Percentiles rank a stretch among this genome's conserved stretches.
These are phyloP conservation scores for Pseudorhombus dupliciocellatus DNA, from an alignment of 2,113 vertebrate species.

Conservation along the genomic window DNA sequence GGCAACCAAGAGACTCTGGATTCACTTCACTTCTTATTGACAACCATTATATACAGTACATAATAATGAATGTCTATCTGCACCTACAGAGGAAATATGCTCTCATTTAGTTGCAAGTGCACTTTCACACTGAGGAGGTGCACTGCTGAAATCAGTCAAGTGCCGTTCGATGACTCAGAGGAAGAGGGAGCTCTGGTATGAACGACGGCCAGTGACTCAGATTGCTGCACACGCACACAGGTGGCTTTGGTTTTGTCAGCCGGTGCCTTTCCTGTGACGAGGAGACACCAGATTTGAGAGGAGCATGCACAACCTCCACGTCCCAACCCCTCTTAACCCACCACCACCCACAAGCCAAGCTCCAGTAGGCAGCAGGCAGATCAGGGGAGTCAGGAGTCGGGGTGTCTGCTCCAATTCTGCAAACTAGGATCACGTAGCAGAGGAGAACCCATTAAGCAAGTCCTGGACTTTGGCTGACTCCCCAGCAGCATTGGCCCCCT, in stretches of 20 bases:
- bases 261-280: constrained; percentile 19
- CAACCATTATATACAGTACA: no score
- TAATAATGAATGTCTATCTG: not conserved
- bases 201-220: constrained; percentile 55
- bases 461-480: constrained; percentile 87
- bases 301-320: not conserved
- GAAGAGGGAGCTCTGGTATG: constrained; percentile 32
- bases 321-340: not conserved
- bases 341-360: constrained; percentile 7
- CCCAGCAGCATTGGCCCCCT: constrained; percentile 61
- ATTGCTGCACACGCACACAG: constrained; percentile 37
- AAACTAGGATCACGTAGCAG: constrained; percentile 70
- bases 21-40: no score
- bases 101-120: constrained; percentile 8
- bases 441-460: constrained; percentile 78
- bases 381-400: constrained; percentile 70
- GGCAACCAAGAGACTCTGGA: no score
- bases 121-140: constrained; percentile 1
- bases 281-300: constrained; percentile 27
- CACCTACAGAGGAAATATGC: constrained; percentile 1
- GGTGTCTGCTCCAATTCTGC: constrained; percentile 77
- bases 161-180: constrained; percentile 53
- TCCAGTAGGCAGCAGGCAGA: constrained; percentile 27
- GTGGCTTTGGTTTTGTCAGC: constrained; percentile 38
- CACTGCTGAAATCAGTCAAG: constrained; percentile 22